phyloP scores from a whole-genome alignment of 2,113 vertebrate genomes.

The Malaclemys terrapin region DNA sequence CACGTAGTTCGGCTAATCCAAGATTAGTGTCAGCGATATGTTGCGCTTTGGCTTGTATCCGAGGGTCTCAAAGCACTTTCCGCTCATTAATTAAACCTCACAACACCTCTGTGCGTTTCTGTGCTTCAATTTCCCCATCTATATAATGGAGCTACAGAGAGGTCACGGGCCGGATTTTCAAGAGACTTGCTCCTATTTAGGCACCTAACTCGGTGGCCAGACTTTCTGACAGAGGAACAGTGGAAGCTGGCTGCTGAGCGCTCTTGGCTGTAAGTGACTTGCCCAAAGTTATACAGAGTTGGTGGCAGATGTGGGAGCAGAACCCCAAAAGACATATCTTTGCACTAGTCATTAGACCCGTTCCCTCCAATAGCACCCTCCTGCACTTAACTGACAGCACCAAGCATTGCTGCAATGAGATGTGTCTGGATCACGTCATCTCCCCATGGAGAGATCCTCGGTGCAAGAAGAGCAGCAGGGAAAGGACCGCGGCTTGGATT shows the following conservation, averaged over 20 bases:
- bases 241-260: not conserved
- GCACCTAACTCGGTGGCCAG: not conserved
- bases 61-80: not conserved
- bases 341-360: not conserved
- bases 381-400: not conserved
- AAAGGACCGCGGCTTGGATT: not conserved
- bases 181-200: rapidly evolving
- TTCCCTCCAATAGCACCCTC: not conserved
- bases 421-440: not conserved
- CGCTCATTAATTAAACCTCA: not conserved
- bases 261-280: not conserved
- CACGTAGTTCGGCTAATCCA: not conserved
- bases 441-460: not conserved
- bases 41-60: not conserved
- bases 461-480: not conserved
- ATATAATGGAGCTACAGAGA: no score
- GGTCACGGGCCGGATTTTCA: not conserved
- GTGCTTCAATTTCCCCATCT: no score
- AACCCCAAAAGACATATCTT: not conserved
- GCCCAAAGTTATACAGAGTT: not conserved
- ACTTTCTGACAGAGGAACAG: not conserved
- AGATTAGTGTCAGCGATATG: not conserved
- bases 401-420: not conserved
- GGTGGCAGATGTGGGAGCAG: not conserved
- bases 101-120: not conserved